phyloP scores from a whole-genome alignment of 2,888 invertebrate species.

The Marasmarcha lunaedactyla region DNA sequence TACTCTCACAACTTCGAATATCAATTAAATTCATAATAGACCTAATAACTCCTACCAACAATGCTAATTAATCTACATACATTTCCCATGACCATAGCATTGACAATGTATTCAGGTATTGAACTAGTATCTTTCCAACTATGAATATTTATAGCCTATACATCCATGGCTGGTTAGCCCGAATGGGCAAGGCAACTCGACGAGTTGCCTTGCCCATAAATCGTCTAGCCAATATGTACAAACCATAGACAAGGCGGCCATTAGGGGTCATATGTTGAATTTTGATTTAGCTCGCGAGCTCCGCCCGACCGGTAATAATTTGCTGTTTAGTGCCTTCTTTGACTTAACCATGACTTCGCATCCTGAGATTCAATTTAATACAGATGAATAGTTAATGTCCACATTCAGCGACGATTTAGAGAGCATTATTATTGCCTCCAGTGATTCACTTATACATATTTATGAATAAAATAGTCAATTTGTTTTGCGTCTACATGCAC shows the following conservation, averaged over 20 bases:
- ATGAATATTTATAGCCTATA: conserved; percentile 19
- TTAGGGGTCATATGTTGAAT: no score
- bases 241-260: no score
- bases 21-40: no score
- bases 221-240: conserved; percentile 26
- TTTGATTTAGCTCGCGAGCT: no score
- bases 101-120: conserved; percentile 10
- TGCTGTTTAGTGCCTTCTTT: no score
- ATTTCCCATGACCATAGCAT: background rate
- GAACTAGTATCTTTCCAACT: conserved; percentile 10
- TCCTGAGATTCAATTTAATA: conserved; percentile 51
- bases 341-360: no score
- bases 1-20: no score
- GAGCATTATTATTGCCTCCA: conserved; percentile 40
- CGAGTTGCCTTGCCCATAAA: conserved; percentile 44
- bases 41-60: no score
- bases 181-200: conserved; percentile 37
- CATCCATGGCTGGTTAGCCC: conserved; percentile 20
- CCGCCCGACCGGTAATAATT: no score
- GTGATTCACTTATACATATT: conserved; percentile 49
- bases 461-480: conserved; percentile 47
- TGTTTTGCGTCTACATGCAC: conserved; percentile 21
- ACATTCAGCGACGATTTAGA: conserved; percentile 45
- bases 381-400: conserved; percentile 34
- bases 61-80: no score